These are phyloP conservation scores for Lypha dubia DNA, from an alignment of 2,888 invertebrate genomes.

Conservation along the genomic window DNA sequence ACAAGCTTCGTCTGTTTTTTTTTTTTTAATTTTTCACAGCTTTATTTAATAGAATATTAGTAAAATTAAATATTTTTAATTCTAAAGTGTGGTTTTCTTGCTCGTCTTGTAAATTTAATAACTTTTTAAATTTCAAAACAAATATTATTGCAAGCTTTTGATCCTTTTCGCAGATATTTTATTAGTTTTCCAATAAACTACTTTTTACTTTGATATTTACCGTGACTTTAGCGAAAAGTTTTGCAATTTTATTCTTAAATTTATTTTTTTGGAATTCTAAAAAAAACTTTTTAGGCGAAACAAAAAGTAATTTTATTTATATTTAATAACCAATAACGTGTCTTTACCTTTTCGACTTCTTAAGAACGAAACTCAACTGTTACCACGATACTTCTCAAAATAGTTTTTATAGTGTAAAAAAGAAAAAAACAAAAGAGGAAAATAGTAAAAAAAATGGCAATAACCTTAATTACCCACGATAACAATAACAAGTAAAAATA, in stretches of 20 bases:
- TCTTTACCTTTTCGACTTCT: not conserved
- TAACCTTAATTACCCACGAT: constrained; percentile 33
- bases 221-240: no score
- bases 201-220: no score
- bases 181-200: no score
- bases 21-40: no score
- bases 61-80: no score
- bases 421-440: not conserved
- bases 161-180: no score
- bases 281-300: not conserved
- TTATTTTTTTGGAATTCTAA: not conserved
- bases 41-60: no score
- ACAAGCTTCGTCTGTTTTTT: no score
- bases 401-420: constrained; percentile 1
- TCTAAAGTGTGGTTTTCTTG: no score
- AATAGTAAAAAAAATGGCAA: not conserved
- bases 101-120: no score
- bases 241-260: not conserved
- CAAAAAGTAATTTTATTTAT: not conserved
- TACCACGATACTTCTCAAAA: not conserved
- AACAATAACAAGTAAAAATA: not conserved
- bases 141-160: no score
- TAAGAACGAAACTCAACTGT: not conserved
- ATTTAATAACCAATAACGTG: not conserved
- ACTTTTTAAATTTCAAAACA: no score